Base-by-base conservation (phyloP, 2,797 vertebrate species). In the Neoniphon sammara region DNA sequence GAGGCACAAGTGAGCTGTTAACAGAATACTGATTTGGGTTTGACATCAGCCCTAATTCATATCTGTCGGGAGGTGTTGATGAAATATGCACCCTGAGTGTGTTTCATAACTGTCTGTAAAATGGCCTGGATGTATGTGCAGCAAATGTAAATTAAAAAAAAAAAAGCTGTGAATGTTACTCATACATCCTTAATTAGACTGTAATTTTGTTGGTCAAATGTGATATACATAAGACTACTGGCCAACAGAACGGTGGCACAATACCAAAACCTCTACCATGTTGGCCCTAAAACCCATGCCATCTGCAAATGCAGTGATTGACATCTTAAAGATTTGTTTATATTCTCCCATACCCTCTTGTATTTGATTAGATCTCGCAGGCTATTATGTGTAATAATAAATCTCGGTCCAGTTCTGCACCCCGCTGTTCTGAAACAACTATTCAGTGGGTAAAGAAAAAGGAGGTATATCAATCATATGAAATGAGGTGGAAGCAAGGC, bases 1-100 rank as follows among this genome's bases (percentile, higher is more conserved):
- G 90, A 93, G 91, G 90, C 91, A 85, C 86, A 81, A 88, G 91
- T 88, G 90, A 90, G 89, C 86, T 84, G 88, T 92, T 91, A 91
- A 90, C 87, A 70, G 91, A 91, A 92, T 92, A 90, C 92, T 91
- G 89, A 93, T 92, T 90, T 78, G 63, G 82, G 53, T 91, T 88
- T 83, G 91, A 91, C 90, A 88, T 81, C 84, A 70, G 67, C 76
- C 84, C 74, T 59, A 80, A 86, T 85, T 87, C 66, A 47, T 86
- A 84, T 87, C 82, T 82, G 86, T 87, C 84, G 82, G 83, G 80
- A 85, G 73, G 77, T 83, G 86, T 77, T 75, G 81, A 81, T 89
- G 82, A 91, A 87, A 91, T 85, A 70, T 63, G 70, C 70, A 62
- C 63, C 70, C 66, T 5, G 52, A 66, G 66, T 86, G 71, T 39